phyloP scores from a whole-genome alignment of 2,888 invertebrate genomes.

The Pammene aurita region DNA sequence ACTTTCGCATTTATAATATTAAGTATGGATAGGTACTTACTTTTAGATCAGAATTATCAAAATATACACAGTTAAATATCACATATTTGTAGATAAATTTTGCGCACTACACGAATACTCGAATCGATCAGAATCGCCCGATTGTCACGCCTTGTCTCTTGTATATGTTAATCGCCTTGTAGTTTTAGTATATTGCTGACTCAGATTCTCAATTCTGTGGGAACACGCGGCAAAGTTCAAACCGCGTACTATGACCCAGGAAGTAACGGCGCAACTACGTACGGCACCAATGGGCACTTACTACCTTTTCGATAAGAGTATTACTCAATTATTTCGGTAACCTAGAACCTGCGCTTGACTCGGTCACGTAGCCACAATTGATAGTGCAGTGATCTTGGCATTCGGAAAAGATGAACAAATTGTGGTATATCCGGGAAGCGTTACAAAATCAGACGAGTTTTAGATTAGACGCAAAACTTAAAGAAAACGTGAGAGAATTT shows the following conservation, averaged over 20 bases:
- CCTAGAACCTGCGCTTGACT: conserved; percentile 28
- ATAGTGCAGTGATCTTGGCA: conserved; percentile 28
- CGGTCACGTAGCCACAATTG: conserved; percentile 32
- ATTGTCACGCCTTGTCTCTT: too few relatives aligned
- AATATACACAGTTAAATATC: too few relatives aligned
- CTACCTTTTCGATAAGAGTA: background rate
- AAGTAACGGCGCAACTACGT: background rate
- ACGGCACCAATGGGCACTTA: background rate
- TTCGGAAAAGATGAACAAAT: conserved; percentile 16
- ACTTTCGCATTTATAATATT: too few relatives aligned
- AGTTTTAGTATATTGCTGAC: conserved; percentile 1
- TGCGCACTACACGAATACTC: too few relatives aligned
- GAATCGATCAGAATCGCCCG: too few relatives aligned
- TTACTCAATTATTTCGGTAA: conserved; percentile 27
- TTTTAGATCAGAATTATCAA: too few relatives aligned
- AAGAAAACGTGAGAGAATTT: too few relatives aligned
- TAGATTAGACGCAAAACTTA: background rate
- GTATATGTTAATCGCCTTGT: background rate
- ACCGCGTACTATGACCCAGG: background rate
- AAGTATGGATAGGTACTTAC: too few relatives aligned
- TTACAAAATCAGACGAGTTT: background rate
- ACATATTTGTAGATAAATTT: too few relatives aligned
- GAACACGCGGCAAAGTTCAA: conserved; percentile 22
- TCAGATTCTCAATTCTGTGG: conserved; percentile 11
- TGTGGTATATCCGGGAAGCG: conserved; percentile 10